Conservation (phyloP, 2,888 invertebrate genomes). For the Trachelus troglodyta region DNA sequence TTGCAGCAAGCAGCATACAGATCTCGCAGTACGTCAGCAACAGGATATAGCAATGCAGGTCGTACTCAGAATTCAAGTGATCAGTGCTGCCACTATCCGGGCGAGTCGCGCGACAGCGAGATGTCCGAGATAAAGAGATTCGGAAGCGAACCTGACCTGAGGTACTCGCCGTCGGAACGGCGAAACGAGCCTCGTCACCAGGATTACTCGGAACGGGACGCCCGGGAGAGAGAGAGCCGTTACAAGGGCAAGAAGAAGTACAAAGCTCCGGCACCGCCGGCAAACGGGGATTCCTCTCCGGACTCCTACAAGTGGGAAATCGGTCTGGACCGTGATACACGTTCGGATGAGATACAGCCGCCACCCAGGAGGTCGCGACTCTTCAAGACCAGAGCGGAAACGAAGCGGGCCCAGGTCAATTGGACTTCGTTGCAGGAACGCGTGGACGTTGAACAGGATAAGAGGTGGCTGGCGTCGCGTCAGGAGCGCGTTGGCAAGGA, state of each 20-base stretch:
- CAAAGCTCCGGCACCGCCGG: slow-evolving; percentile 78
- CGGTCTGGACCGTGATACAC: slow-evolving; percentile 67
- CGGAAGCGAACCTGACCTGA: slow-evolving; percentile 81
- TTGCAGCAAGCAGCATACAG: slow-evolving; percentile 49
- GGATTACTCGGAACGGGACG: slow-evolving; percentile 62
- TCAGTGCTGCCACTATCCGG: slow-evolving; percentile 42
- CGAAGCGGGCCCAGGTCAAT: slow-evolving; percentile 68
- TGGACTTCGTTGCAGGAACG: slow-evolving; percentile 39
- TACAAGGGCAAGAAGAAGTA: slow-evolving; percentile 79
- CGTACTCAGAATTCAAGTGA: too few species aligned
- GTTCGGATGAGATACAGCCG: slow-evolving; percentile 44
- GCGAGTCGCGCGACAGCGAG: slow-evolving; percentile 53
- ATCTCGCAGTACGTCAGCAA: slow-evolving; percentile 50
- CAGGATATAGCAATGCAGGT: slow-evolving; percentile 31
- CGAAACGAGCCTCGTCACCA: slow-evolving; percentile 37
- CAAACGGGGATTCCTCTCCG: slow-evolving; percentile 69
- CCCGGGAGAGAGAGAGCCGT: slow-evolving; percentile 65
- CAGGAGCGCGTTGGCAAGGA: slow-evolving; percentile 19
- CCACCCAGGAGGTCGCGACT: slow-evolving; percentile 72
- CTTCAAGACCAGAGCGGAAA: slow-evolving; percentile 81
- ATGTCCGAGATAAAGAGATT: slow-evolving; percentile 70
- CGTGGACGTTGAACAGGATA: slow-evolving; percentile 33
- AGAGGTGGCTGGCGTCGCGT: slow-evolving; percentile 32
- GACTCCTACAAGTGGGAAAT: slow-evolving; percentile 70
- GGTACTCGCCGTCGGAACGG: slow-evolving; percentile 48